phyloP scores from a whole-genome alignment of 2,113 vertebrate genomes.

The Propithecus coquereli region DNA sequence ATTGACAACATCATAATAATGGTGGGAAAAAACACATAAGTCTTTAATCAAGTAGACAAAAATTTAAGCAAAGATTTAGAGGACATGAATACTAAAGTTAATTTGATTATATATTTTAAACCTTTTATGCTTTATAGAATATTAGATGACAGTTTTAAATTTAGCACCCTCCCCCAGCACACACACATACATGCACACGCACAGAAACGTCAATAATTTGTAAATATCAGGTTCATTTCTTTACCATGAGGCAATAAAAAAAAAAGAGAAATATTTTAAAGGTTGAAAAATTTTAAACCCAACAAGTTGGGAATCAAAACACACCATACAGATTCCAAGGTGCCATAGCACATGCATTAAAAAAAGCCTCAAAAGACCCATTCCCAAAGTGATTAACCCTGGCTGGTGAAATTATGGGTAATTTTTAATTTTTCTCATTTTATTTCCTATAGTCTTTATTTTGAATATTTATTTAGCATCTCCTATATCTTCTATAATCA shows the following conservation, averaged over 20 bases:
- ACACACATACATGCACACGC: background rate
- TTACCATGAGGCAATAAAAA: background rate
- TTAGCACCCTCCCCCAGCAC: background rate
- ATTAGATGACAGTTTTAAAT: background rate
- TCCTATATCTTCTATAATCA: background rate
- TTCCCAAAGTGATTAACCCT: background rate
- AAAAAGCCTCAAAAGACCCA: background rate
- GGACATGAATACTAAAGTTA: background rate
- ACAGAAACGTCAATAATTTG: background rate
- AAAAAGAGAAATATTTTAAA: background rate
- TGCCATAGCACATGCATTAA: background rate
- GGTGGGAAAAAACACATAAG: background rate
- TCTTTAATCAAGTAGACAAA: background rate
- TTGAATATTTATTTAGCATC: background rate
- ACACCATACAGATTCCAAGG: background rate
- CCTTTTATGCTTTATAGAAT: background rate
- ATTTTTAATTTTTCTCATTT: background rate
- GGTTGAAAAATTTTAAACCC: background rate
- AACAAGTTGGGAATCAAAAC: background rate
- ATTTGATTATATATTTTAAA: background rate
- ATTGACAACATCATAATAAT: background rate
- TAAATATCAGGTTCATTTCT: background rate
- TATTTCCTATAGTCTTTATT: background rate
- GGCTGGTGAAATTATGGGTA: background rate
- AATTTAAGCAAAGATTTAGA: background rate